A percentile compares a stretch with the other conserved stretches of the same genome.
These are phyloP conservation scores for Arctia plantaginis DNA, from an alignment of 2,888 invertebrate genomes.

Conservation along the genomic window DNA sequence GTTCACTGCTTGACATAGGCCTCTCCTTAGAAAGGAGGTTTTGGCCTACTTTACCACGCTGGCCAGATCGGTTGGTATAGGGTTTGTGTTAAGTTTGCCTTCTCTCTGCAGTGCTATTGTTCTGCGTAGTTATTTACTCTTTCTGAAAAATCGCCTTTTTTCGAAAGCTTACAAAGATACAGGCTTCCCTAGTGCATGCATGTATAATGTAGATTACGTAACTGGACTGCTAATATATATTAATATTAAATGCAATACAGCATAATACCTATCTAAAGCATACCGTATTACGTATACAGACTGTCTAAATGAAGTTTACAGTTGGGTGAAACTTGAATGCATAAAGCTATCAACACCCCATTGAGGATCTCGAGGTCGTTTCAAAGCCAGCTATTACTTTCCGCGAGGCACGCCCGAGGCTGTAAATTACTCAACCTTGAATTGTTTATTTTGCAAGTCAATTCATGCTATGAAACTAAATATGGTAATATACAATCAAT, in stretches of 20 bases:
- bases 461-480: conserved; percentile 42
- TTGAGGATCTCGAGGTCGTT: conserved; percentile 13
- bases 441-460: conserved; percentile 35
- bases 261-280: not conserved
- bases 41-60: too few relatives aligned
- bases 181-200: too few relatives aligned
- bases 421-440: conserved; percentile 29
- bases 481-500: conserved; percentile 46
- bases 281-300: not conserved
- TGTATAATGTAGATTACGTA: too few relatives aligned
- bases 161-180: too few relatives aligned
- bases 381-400: conserved; percentile 30
- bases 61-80: too few relatives aligned
- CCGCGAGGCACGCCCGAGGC: conserved; percentile 33
- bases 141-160: too few relatives aligned
- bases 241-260: not conserved
- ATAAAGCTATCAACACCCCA: conserved; percentile 18
- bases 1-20: too few relatives aligned
- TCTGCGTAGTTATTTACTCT: too few relatives aligned
- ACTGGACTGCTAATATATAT: too few relatives aligned
- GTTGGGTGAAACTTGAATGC: conserved; percentile 17
- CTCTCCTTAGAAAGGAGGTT: too few relatives aligned
- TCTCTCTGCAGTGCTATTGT: too few relatives aligned
- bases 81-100: too few relatives aligned
- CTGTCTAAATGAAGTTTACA: conserved; percentile 18